Conservation (phyloP, 2,888 invertebrate genomes). For the Bombylius discolor region DNA sequence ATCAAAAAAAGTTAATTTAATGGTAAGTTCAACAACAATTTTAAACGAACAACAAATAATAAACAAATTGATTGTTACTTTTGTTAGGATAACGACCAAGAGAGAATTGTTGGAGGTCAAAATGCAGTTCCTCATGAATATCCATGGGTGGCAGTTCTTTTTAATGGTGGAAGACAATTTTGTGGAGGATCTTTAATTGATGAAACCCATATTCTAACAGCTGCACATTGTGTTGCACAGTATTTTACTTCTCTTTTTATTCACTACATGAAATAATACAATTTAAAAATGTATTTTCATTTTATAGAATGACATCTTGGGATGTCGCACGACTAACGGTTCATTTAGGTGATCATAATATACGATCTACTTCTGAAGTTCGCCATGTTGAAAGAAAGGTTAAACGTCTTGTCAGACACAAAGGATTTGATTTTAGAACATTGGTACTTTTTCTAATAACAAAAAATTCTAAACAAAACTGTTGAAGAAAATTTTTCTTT, state of each 20-base stretch:
- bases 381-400: constrained; percentile 66
- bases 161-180: constrained; percentile 72
- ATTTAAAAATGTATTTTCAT: no score
- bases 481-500: background rate
- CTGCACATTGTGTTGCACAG: constrained; percentile 84
- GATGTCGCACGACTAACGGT: constrained; percentile 73
- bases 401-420: constrained; percentile 70
- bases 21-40: no score
- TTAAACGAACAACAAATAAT: no score
- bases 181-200: constrained; percentile 81
- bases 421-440: constrained; percentile 70
- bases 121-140: constrained; percentile 70
- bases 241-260: constrained; percentile 36
- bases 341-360: constrained; percentile 71
- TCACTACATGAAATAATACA: background rate
- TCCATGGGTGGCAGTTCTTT: constrained; percentile 75
- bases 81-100: constrained; percentile 45
- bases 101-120: constrained; percentile 73
- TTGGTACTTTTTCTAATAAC: constrained; percentile 42
- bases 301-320: constrained; percentile 70
- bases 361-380: constrained; percentile 59
- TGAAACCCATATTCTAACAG: constrained; percentile 62
- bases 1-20: constrained; percentile 45
- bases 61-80: constrained; percentile 10
- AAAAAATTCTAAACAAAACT: background rate